Evolutionary conservation across 2,888 invertebrate species (phyloP).

Genomic region (Galeruca laticollis): DNA sequence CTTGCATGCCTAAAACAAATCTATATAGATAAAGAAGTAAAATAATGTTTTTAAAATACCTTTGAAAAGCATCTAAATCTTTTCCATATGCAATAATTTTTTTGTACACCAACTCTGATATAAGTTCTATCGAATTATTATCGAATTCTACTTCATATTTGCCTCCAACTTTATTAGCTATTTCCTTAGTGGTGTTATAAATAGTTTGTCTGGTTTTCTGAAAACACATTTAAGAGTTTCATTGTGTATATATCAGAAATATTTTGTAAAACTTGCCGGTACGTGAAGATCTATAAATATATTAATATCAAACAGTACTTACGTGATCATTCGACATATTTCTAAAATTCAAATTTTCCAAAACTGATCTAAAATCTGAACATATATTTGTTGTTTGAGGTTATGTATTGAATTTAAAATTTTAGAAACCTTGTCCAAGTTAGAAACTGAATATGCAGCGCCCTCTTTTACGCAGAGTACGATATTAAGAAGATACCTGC

Average conservation of each 20-base stretch:
- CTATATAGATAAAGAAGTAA: background rate
- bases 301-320: conserved; percentile 13
- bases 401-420: background rate
- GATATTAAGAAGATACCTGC: background rate
- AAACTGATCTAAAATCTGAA: background rate
- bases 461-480: background rate
- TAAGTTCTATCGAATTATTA: conserved; percentile 70
- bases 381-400: conserved; percentile 5
- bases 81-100: conserved; percentile 70
- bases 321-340: conserved; percentile 38
- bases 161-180: conserved; percentile 71
- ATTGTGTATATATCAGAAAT: conserved; percentile 9
- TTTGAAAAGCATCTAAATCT: conserved; percentile 77
- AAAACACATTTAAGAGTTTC: background rate
- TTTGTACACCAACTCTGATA: conserved; percentile 73
- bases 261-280: background rate
- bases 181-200: conserved; percentile 69
- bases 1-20: conserved; percentile 71
- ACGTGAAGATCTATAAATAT: background rate
- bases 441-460: background rate
- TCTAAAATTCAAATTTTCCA: background rate
- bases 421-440: background rate
- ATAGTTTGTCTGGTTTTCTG: conserved; percentile 73
- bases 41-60: conserved; percentile 65
- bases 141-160: conserved; percentile 69